These are phyloP conservation scores for Ennomos fuscantarius DNA, from an alignment of 2,888 invertebrate genomes.

Conservation along the genomic window DNA sequence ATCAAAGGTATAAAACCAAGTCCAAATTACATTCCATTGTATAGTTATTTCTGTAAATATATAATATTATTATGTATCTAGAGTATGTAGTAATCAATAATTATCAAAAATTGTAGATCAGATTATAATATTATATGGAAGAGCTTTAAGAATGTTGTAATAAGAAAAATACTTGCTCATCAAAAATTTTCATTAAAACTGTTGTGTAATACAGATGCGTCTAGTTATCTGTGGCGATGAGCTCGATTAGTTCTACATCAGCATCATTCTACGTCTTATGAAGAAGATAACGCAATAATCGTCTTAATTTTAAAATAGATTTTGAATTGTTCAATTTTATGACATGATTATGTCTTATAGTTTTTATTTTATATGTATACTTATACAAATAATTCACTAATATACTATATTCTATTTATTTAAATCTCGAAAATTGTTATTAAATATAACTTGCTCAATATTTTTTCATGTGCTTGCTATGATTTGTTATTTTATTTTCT, in stretches of 20 bases:
- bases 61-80: constrained; percentile 7
- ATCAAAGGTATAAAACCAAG: constrained; percentile 67
- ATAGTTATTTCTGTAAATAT: constrained; percentile 71
- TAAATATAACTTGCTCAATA: constrained; percentile 25
- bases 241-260: too few relatives aligned
- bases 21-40: constrained; percentile 83
- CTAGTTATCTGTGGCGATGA: too few relatives aligned
- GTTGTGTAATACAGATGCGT: too few relatives aligned
- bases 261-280: too few relatives aligned
- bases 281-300: too few relatives aligned
- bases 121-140: constrained; percentile 58
- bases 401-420: too few relatives aligned
- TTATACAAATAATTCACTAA: too few relatives aligned
- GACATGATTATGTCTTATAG: constrained; percentile 25
- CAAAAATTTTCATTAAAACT: too few relatives aligned
- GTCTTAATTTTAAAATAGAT: too few relatives aligned
- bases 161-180: constrained; percentile 77
- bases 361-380: constrained; percentile 17
- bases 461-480: background rate
- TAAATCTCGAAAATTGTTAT: background rate
- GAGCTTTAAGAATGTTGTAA: constrained; percentile 77
- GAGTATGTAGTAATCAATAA: constrained; percentile 31
- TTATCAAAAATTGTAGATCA: constrained; percentile 40
- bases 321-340: too few relatives aligned
- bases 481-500: too few relatives aligned